Evolutionary conservation across 2,888 invertebrate species (phyloP).

Genomic region (Synanthedon myopaeformis): DNA sequence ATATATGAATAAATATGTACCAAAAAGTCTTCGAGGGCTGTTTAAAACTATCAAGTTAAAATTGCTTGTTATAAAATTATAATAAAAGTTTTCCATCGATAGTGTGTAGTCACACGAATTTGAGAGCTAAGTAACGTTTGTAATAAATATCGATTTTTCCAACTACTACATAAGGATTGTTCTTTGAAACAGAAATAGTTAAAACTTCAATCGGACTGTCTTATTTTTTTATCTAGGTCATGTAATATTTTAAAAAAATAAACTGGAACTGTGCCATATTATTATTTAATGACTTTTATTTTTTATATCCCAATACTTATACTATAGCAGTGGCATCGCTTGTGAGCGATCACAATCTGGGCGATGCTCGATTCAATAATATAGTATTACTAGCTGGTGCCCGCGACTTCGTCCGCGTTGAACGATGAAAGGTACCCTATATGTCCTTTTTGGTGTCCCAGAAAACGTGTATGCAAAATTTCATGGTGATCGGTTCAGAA

Average conservation of each 20-base stretch:
- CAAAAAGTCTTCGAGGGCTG: slow-evolving; percentile 32
- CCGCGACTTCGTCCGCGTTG: too few relatives aligned
- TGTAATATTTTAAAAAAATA: slow-evolving; percentile 63
- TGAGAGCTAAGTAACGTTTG: slow-evolving; percentile 8
- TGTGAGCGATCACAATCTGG: too few relatives aligned
- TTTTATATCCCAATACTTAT: too few relatives aligned
- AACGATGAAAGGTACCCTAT: too few relatives aligned
- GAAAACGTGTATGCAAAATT: too few relatives aligned
- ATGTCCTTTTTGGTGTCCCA: too few relatives aligned
- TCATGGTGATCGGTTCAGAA: too few relatives aligned
- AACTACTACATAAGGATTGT: slow-evolving; percentile 9
- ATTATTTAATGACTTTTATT: slow-evolving; percentile 15
- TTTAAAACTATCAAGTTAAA: slow-evolving; percentile 34
- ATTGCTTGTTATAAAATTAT: slow-evolving; percentile 53
- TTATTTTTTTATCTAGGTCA: slow-evolving; percentile 69
- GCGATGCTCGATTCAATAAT: too few relatives aligned
- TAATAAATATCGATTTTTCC: slow-evolving; percentile 14
- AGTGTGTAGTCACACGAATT: slow-evolving; percentile 28
- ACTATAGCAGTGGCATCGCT: too few relatives aligned
- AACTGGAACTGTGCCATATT: slow-evolving; percentile 70
- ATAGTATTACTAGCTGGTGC: too few relatives aligned
- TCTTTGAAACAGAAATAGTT: slow-evolving; percentile 16
- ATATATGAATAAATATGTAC: slow-evolving; percentile 18
- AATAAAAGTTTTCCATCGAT: slow-evolving; percentile 49
- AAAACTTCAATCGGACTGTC: slow-evolving; percentile 63